Evolutionary conservation across 2,797 vertebrate genomes (phyloP), one percentile per base, ranked within the genome.

Genomic region (Diplodus sargus): DNA sequence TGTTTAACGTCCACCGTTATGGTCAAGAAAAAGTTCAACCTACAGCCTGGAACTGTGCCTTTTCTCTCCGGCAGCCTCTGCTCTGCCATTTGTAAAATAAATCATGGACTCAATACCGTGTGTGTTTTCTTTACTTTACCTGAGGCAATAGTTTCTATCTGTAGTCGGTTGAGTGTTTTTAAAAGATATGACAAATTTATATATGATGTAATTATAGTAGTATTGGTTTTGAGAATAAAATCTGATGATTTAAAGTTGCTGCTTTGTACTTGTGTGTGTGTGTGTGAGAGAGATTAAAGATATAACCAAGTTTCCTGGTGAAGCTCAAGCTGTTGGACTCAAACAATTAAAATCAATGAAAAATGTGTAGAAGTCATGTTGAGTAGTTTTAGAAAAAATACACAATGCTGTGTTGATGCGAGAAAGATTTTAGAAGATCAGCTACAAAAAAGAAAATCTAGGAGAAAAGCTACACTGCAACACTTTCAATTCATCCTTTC

Each of bases 71-170:
- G 69, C 76, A 58, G 72, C 1, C 60, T 70, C 51, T 54, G 62
- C 7, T 45, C 81, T 82, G 70, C 75, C 58, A 12, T 76, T 81
- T 90, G 85, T 90, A 76, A 89, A 90, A 91, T 91, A 91, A 94
- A 92, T 57, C 53, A 52, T 70, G 39, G 28, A 69, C 52, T 70
- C 58, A 22, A 5, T 39, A 53, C 0, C 0, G 4, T 30, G 15
- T 20, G 10, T 70, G 47, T 69, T 74, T 76, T 59, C 39, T 69
- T 63, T 48, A 69, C 60, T 63, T 79, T 52, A 47, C 43, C 5
- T 2, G 28, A 18, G 48, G 28, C 42, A 45, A 2, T 0, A 18
- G 18, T 39, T 43, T 22, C 1, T 48, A 25, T 51, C 13, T 65
- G 39, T 8, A 15, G 45, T 30, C 3, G 42, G 3, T 15, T 20